phyloP scores from a whole-genome alignment of 2,113 vertebrate genomes.

The Cochlearius cochlearius region DNA sequence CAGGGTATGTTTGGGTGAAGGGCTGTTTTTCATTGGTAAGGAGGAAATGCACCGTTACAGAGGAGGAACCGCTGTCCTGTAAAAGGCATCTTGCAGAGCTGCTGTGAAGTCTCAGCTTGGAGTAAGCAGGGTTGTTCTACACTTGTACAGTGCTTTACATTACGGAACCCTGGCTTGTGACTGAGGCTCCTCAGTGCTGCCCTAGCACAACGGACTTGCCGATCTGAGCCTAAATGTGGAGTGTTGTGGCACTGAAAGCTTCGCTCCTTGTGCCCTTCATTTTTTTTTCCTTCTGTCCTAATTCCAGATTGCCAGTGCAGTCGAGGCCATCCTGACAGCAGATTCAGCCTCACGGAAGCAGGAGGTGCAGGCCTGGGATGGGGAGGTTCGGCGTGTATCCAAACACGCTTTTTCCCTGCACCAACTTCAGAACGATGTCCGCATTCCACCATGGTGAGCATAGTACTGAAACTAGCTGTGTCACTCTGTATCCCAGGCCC shows the following conservation, averaged over 20 bases:
- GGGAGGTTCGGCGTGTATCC: conserved; percentile 94
- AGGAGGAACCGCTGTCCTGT: not conserved
- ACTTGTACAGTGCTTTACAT: not conserved
- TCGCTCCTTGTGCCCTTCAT: not conserved
- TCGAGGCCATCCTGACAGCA: conserved; percentile 89
- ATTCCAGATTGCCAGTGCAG: conserved; percentile 86
- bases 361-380: conserved; percentile 97
- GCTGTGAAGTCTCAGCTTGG: not conserved
- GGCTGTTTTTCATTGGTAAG: not conserved
- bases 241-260: not conserved
- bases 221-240: not conserved
- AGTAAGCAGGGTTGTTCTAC: not conserved
- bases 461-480: not conserved
- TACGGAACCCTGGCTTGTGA: not conserved
- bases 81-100: not conserved
- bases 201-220: not conserved
- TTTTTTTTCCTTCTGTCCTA: not conserved
- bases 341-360: conserved; percentile 93
- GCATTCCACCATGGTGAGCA: conserved; percentile 93
- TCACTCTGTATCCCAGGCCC: not conserved
- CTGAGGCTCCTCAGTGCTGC: not conserved
- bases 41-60: not conserved
- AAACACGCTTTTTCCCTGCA: conserved; percentile 89
- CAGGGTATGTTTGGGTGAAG: conserved; percentile 76
- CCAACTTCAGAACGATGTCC: conserved; percentile 90